phyloP scores from a whole-genome alignment of 92 coral and sea anemone species.

The Porites divaricata region DNA sequence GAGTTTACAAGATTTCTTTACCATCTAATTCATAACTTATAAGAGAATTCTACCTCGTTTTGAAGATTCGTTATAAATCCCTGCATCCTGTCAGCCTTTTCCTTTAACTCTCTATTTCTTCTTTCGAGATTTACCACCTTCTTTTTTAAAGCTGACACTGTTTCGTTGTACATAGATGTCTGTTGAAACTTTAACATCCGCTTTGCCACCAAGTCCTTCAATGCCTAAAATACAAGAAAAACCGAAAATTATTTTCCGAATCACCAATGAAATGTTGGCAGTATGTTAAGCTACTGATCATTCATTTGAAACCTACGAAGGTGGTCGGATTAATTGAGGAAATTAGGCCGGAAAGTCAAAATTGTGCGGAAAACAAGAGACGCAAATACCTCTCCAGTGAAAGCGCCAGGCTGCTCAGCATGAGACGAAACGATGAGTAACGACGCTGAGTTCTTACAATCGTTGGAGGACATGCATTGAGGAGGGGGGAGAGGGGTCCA shows the following conservation, averaged over 20 bases:
- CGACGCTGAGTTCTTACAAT: too few relatives aligned
- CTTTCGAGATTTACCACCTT: conserved; percentile 31
- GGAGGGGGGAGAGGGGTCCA: too few relatives aligned
- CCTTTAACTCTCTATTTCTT: conserved; percentile 29
- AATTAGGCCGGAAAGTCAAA: too few relatives aligned
- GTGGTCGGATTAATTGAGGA: too few relatives aligned
- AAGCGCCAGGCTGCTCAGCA: too few relatives aligned
- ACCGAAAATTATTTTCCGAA: not conserved
- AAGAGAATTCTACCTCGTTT: conserved; percentile 10
- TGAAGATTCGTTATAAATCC: conserved; percentile 1
- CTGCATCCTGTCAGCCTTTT: conserved; percentile 20
- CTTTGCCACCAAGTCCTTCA: conserved; percentile 39
- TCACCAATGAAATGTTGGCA: not conserved
- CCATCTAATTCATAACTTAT: not conserved
- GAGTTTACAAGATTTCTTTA: not conserved
- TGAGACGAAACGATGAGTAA: too few relatives aligned
- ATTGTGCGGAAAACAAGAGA: too few relatives aligned
- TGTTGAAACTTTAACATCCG: conserved; percentile 42
- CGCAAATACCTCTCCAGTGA: too few relatives aligned
- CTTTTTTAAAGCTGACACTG: conserved; percentile 19
- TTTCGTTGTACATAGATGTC: conserved; percentile 21
- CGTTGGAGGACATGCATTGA: too few relatives aligned
- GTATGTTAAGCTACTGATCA: too few relatives aligned
- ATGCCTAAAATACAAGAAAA: not conserved
- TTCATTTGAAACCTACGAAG: too few relatives aligned